These are phyloP conservation scores for Asarcornis scutulata DNA, from an alignment of 2,113 vertebrate species.

Conservation along the genomic window DNA sequence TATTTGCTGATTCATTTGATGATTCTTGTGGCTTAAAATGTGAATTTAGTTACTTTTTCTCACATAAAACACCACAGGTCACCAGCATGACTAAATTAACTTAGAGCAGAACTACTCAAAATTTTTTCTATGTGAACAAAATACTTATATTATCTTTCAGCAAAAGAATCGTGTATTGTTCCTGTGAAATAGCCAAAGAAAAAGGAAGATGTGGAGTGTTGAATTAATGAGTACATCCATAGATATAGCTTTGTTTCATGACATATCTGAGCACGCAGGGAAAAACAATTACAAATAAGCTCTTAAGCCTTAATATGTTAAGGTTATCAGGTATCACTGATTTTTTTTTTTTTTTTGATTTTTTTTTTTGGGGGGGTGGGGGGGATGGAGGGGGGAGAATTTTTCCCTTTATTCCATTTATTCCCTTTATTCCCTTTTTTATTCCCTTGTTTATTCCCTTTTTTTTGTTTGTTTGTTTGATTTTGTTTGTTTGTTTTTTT, in stretches of 20 bases:
- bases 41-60: background rate
- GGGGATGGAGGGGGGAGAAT: too few relatives aligned
- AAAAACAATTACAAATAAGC: background rate
- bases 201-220: background rate
- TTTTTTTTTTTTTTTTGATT: background rate
- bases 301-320: background rate
- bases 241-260: background rate
- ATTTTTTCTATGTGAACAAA: background rate
- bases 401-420: too few relatives aligned
- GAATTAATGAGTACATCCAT: background rate
- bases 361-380: background rate
- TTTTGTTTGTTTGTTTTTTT: background rate
- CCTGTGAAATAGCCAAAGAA: background rate
- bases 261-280: background rate
- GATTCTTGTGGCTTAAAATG: background rate
- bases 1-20: background rate
- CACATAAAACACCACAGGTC: background rate
- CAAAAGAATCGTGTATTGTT: background rate
- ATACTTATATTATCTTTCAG: background rate
- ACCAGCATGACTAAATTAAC: background rate
- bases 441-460: background rate
- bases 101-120: background rate
- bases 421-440: background rate
- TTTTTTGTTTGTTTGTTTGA: too few relatives aligned
- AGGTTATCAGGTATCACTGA: rapidly evolving